A percentile compares a stretch with the other conserved stretches of the same genome.
Evolutionary conservation across 2,113 vertebrate genomes (phyloP).

Genomic region (Varanus komodoensis): DNA sequence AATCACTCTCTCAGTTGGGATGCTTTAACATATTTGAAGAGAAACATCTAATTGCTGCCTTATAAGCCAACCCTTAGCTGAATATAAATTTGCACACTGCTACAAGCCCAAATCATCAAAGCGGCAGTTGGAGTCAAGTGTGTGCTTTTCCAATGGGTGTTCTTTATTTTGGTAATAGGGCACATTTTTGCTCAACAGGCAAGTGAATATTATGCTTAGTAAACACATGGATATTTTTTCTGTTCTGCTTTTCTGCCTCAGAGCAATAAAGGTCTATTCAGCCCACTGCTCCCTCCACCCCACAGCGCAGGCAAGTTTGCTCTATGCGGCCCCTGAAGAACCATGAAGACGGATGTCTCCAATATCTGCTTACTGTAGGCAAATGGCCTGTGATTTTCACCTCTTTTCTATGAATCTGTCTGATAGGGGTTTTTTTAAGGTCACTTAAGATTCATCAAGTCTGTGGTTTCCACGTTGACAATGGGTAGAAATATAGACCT

Average conservation of each 20-base stretch:
- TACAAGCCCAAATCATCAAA: conserved; percentile 61
- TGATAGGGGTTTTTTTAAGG: not conserved
- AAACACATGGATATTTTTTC: conserved; percentile 1
- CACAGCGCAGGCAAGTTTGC: not conserved
- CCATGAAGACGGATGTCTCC: not conserved
- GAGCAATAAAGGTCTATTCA: not conserved
- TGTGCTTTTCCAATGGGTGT: conserved; percentile 9
- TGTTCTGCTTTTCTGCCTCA: not conserved
- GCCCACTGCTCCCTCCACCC: not conserved
- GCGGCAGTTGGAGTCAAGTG: conserved; percentile 37
- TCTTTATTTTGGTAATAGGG: not conserved
- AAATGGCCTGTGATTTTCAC: not conserved
- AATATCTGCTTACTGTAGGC: not conserved
- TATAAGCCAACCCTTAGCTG: conserved; percentile 5
- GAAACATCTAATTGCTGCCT: conserved; percentile 57
- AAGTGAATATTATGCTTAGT: not conserved
- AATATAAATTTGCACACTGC: conserved; percentile 57
- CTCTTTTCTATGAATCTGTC: not conserved
- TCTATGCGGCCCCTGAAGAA: not conserved
- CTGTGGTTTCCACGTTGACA: no score
- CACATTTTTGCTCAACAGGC: not conserved
- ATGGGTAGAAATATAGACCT: no score
- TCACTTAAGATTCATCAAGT: not conserved
- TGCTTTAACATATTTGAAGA: conserved; percentile 72
- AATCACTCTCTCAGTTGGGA: conserved; percentile 73